These are phyloP conservation scores for Hylaea fasciaria DNA, from an alignment of 2,888 invertebrate species.

Conservation along the genomic window DNA sequence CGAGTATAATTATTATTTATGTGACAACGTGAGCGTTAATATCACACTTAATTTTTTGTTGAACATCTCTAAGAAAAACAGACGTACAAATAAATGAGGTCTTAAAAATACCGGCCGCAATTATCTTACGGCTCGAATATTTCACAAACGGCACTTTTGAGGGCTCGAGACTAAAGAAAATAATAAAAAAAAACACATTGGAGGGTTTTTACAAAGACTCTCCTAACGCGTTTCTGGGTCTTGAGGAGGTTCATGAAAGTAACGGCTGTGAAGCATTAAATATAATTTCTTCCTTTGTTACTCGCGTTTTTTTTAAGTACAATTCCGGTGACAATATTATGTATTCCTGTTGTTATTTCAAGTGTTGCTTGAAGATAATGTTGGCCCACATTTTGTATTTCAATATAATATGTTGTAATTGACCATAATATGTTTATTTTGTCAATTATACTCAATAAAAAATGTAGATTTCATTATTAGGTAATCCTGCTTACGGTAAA, in stretches of 20 bases:
- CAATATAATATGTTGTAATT: too few relatives aligned
- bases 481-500: too few relatives aligned
- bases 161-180: slow-evolving; percentile 70
- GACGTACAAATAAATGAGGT: slow-evolving; percentile 62
- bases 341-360: slow-evolving; percentile 18
- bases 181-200: slow-evolving; percentile 69
- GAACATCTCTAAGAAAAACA: slow-evolving; percentile 52
- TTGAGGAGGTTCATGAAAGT: slow-evolving; percentile 31
- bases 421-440: too few relatives aligned
- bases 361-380: slow-evolving; percentile 6
- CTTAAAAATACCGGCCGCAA: slow-evolving; percentile 70
- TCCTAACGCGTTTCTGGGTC: slow-evolving; percentile 65
- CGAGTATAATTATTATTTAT: too few relatives aligned
- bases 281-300: slow-evolving; percentile 62
- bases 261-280: slow-evolving; percentile 65
- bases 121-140: slow-evolving; percentile 75
- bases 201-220: slow-evolving; percentile 66
- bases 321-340: slow-evolving; percentile 34
- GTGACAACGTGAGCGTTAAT: not conserved
- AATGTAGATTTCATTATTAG: too few relatives aligned
- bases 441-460: too few relatives aligned
- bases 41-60: not conserved
- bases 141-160: slow-evolving; percentile 64
- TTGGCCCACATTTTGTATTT: too few relatives aligned
- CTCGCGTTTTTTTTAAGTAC: slow-evolving; percentile 46